Evolutionary conservation across 2,797 vertebrate species (phyloP).

Genomic region (Chiroxiphia lanceolata): DNA sequence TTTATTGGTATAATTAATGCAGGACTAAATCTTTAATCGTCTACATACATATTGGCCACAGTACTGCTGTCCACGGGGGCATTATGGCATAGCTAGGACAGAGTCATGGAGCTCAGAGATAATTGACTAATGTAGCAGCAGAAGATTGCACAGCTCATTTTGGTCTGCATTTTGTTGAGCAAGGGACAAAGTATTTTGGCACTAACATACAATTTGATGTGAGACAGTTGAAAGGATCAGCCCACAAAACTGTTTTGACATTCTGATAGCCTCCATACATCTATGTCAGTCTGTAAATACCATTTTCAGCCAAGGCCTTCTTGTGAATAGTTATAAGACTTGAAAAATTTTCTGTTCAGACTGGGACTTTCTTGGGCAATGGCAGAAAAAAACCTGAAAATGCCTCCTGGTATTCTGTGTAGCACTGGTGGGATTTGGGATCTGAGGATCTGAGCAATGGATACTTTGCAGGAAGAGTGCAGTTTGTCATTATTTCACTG

Average conservation of each 20-base stretch:
- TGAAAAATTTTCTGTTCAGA: neutral
- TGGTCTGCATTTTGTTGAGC: neutral
- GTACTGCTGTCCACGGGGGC: neutral
- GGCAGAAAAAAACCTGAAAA: neutral
- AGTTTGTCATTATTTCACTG: neutral
- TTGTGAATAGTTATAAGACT: neutral
- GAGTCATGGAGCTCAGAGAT: neutral
- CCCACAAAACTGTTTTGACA: fast-evolving
- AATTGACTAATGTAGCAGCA: neutral
- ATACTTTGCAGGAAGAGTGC: fast-evolving
- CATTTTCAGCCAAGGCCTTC: neutral
- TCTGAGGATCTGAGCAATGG: neutral
- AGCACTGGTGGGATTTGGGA: neutral
- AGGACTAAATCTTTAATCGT: neutral
- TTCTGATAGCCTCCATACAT: neutral
- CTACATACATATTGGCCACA: neutral
- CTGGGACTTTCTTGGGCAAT: neutral
- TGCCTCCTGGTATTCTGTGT: neutral
- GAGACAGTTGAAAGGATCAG: neutral
- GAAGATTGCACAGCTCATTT: neutral
- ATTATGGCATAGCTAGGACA: neutral
- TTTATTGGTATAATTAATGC: neutral
- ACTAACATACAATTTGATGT: neutral
- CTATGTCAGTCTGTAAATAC: neutral
- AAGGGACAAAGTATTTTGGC: neutral